Conservation (phyloP, 2,888 invertebrate species). For the Monochamus alternatus region DNA sequence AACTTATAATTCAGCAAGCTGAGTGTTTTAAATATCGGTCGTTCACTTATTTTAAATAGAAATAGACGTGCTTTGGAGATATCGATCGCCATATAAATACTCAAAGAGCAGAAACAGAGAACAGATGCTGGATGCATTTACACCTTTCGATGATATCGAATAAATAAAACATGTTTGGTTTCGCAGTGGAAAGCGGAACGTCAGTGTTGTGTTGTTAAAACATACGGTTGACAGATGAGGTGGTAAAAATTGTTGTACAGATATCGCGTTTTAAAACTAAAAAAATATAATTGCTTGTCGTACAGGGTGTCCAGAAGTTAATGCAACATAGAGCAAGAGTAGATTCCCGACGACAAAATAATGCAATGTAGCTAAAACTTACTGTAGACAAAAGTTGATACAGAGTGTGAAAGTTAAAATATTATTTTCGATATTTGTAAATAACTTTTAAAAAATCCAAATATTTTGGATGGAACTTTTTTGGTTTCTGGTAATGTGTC, state of each 20-base stretch:
- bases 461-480: too few species aligned
- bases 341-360: too few species aligned
- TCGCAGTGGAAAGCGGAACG: background rate
- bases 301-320: too few species aligned
- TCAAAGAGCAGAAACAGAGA: conserved; percentile 24
- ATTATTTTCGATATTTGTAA: too few species aligned
- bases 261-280: background rate
- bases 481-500: too few species aligned
- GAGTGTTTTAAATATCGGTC: conserved; percentile 34
- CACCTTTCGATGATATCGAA: conserved; percentile 19
- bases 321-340: too few species aligned
- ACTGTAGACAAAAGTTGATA: too few species aligned
- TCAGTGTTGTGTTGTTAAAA: background rate
- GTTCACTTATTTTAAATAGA: conserved; percentile 33
- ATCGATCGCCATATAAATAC: conserved; percentile 24
- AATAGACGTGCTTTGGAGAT: conserved; percentile 16
- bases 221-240: background rate
- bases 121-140: conserved; percentile 25
- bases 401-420: too few species aligned
- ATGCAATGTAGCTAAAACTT: too few species aligned
- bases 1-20: background rate
- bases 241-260: background rate
- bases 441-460: too few species aligned
- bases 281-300: too few species aligned
- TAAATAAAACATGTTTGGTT: conserved; percentile 23